Evolutionary conservation across 2,888 invertebrate species (phyloP).

Genomic region (Leptinotarsa rubiginosa): DNA sequence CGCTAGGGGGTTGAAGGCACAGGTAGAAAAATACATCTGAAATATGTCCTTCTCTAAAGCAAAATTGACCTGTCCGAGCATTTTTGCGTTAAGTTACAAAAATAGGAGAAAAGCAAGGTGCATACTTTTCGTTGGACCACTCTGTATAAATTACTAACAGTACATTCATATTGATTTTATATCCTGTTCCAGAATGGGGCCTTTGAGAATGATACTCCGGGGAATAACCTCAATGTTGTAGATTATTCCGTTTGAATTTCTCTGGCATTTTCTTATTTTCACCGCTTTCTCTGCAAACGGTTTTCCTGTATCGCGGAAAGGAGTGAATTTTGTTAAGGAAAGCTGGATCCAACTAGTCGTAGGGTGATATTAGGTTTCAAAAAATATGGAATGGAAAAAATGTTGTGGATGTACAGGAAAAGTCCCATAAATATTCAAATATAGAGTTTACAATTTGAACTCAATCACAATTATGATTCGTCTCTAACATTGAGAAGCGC

Average conservation of each 20-base stretch:
- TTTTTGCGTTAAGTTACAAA: no score
- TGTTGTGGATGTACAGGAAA: neutral
- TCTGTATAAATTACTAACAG: neutral
- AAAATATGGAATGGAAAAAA: neutral
- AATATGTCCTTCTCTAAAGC: no score
- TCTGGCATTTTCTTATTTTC: constrained; percentile 36
- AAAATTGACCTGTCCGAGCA: no score
- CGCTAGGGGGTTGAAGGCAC: no score
- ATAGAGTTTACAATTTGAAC: no score
- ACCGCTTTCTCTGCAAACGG: constrained; percentile 21
- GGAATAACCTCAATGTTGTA: constrained; percentile 39
- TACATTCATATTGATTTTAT: constrained; percentile 28
- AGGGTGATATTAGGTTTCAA: no score
- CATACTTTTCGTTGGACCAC: no score
- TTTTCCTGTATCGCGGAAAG: neutral
- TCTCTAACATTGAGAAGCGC: no score
- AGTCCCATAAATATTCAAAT: no score
- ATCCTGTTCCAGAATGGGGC: constrained; percentile 34
- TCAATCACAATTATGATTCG: no score
- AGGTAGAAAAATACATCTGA: no score
- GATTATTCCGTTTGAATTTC: constrained; percentile 39
- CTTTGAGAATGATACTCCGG: constrained; percentile 32
- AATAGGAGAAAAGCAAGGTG: no score
- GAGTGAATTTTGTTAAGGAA: neutral
- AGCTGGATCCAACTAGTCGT: neutral